Evolutionary conservation across 2,888 invertebrate genomes (phyloP), one percentile per base, ranked within the genome.

Genomic region (Andrena fulva): DNA sequence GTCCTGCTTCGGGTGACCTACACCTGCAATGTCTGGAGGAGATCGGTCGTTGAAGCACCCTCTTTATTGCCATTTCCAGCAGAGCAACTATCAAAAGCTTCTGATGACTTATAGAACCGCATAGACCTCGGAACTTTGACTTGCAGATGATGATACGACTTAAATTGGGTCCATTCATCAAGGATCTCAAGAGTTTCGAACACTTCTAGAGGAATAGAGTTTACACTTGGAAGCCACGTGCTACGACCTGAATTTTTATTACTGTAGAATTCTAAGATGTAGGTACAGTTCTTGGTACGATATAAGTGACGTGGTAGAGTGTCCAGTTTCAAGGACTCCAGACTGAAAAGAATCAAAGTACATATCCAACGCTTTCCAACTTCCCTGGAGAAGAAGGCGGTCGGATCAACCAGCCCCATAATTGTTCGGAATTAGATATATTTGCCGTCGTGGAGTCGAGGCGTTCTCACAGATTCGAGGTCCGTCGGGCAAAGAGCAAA

Each of bases 361-460:
- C 1, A 12, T 42, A 52, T 7, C 52, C 52, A 20, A n/a, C 52
- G 52, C 7, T 52, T 2, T 24, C 2, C 48, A 42, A 6, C 48
- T 77, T 24, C 24, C 16, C 24, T 12, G 72, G 10, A 42, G 42
- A 52, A 48, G 31, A 56, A 77, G 48, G 54, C 48, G 42, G n/a
- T 50, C 50, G 2, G 24, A 68, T 24, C 59, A 42, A 56, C n/a
- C 54, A 35, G 60, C 64, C 42, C 31, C 20, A 12, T 63, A 70
- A 80, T 79, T 79, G 71, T 70, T 42, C 70, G 66, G 27, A 64
- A 64, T 56, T 52, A 52, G 56, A 59, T 56, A 33, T 69, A 63
- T 77, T 59, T 62, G 63, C 59, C 50, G 66, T 50, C 16, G 60
- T 62, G 54, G 33, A 63, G 62, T 27, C n/a, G 29, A 8, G 62